Conservation (phyloP, 2,888 invertebrate species). For the Polydrusus pterygomalis region DNA sequence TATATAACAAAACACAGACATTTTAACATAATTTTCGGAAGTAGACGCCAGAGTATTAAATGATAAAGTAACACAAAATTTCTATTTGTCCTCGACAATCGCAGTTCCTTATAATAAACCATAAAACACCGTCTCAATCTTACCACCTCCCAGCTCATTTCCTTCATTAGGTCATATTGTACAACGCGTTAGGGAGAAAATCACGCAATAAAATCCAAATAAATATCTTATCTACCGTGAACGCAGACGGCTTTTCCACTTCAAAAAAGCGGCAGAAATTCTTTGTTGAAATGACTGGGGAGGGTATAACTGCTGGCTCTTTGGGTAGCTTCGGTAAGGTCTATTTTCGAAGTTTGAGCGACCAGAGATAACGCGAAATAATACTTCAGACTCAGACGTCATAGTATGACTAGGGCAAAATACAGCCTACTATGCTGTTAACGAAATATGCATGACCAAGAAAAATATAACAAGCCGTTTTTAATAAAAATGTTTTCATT, state of each 20-base stretch:
- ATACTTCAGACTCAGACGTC: constrained; percentile 9
- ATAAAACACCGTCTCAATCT: constrained; percentile 28
- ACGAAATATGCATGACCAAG: neutral
- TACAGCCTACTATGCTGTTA: constrained; percentile 9
- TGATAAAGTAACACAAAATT: neutral
- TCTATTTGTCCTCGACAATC: neutral
- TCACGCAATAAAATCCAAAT: constrained; percentile 39
- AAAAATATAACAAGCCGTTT: no score
- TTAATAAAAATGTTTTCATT: no score
- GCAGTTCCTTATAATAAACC: constrained; percentile 1
- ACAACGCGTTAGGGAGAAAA: constrained; percentile 35
- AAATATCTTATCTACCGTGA: constrained; percentile 44
- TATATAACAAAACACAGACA: neutral
- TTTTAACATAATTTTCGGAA: no score
- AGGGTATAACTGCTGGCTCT: constrained; percentile 15
- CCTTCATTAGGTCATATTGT: constrained; percentile 38
- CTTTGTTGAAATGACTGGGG: constrained; percentile 3
- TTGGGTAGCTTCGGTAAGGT: neutral
- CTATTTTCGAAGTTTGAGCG: constrained; percentile 15
- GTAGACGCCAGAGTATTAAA: neutral
- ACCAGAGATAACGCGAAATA: constrained; percentile 7
- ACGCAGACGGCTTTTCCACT: constrained; percentile 35
- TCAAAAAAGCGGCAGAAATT: constrained; percentile 27
- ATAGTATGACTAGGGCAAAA: constrained; percentile 6
- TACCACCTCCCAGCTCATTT: constrained; percentile 30